These are phyloP conservation scores for Aphelocoma coerulescens DNA, from an alignment of 2,113 vertebrate genomes.

Conservation along the genomic window DNA sequence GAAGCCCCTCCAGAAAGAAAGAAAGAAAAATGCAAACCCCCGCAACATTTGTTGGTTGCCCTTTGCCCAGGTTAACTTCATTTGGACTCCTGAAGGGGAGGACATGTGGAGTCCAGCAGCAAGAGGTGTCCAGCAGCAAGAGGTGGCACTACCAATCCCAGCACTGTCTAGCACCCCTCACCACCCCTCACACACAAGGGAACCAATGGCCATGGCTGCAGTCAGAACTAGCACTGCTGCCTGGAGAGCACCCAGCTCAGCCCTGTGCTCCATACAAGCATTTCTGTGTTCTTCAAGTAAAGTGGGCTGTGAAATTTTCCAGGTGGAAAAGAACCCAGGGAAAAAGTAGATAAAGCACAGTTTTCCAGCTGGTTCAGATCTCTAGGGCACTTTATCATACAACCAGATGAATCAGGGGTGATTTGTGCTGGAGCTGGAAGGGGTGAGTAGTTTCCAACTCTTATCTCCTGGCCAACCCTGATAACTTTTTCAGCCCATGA, in stretches of 20 bases:
- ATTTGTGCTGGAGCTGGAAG: background rate
- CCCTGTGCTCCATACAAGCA: background rate
- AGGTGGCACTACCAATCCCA: background rate
- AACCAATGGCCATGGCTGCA: background rate
- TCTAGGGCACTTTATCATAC: background rate
- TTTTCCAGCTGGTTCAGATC: background rate
- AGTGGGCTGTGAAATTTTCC: background rate
- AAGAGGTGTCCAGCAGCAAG: background rate
- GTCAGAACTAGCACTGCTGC: background rate
- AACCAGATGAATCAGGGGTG: background rate
- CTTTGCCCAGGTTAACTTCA: background rate
- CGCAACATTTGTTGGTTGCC: background rate
- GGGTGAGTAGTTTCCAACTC: background rate
- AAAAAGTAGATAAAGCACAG: background rate
- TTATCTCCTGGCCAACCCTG: background rate
- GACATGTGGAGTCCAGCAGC: background rate
- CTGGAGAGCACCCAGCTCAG: background rate
- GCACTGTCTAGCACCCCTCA: background rate
- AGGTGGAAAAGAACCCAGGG: background rate
- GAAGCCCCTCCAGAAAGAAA: background rate
- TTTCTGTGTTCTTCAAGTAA: background rate
- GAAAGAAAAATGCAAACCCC: background rate
- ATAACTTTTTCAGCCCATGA: background rate
- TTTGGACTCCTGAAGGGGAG: background rate
- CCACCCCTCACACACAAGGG: background rate